These are phyloP conservation scores for Dolichallabes microphthalmus DNA, from an alignment of 2,113 vertebrate species.

Conservation along the genomic window DNA sequence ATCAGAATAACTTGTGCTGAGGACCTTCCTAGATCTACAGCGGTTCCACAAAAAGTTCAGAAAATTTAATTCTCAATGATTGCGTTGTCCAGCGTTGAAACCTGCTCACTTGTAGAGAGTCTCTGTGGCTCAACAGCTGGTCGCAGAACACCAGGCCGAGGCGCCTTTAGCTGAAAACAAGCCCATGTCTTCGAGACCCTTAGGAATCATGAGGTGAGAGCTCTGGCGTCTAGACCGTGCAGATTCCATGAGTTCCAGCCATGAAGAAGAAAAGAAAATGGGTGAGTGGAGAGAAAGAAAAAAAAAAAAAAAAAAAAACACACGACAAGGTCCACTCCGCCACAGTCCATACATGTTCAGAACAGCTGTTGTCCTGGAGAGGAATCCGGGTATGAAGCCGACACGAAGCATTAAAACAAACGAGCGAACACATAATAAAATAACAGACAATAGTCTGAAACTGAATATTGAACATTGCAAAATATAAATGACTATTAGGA, in stretches of 20 bases:
- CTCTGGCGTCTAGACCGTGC: conserved; percentile 71
- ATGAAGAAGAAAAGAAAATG: conserved; percentile 1
- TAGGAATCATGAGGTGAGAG: conserved; percentile 61
- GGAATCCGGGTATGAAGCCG: neutral
- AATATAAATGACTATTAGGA: neutral
- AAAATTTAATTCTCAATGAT: no score
- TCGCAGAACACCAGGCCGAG: conserved; percentile 45
- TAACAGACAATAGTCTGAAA: neutral
- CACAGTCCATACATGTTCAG: conserved; percentile 42
- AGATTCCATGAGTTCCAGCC: conserved; percentile 70
- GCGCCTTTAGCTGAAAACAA: conserved; percentile 48
- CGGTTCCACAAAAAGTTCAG: neutral
- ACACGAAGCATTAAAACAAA: conserved; percentile 40
- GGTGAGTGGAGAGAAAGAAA: neutral
- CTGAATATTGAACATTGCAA: neutral
- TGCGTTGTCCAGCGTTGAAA: no score
- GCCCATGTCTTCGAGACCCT: conserved; percentile 59
- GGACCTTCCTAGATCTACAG: neutral
- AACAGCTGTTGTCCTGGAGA: conserved; percentile 52
- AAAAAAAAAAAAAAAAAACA: neutral
- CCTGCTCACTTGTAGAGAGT: no score
- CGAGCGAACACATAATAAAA: conserved; percentile 23
- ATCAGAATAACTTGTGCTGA: neutral
- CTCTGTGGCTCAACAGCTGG: conserved; percentile 63
- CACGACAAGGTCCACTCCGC: conserved; percentile 18